A percentile compares a stretch with the other conserved stretches of the same genome.
phyloP scores from a whole-genome alignment of 1,140 invertebrate species.

The Drosophila orena region DNA sequence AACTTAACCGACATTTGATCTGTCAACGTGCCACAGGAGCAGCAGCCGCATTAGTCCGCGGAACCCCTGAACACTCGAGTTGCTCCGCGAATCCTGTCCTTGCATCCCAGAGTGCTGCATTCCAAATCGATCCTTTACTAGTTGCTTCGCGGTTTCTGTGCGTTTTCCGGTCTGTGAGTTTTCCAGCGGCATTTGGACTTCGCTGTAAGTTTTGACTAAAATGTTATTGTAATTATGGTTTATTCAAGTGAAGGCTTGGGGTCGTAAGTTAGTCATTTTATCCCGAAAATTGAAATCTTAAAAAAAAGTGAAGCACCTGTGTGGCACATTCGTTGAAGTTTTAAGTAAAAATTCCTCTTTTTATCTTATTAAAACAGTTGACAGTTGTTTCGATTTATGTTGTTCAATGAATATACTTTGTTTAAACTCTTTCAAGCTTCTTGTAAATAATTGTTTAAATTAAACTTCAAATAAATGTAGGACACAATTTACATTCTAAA shows the following conservation, averaged over 20 bases:
- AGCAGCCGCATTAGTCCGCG: conserved; percentile 7
- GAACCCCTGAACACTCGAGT: neutral
- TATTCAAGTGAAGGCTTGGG: neutral
- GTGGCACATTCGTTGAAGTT: too few species aligned
- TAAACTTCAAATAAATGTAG: too few species aligned
- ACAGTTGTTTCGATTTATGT: too few species aligned
- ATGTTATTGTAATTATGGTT: neutral
- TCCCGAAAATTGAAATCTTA: neutral
- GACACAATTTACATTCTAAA: neutral
- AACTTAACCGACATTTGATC: conserved; percentile 84
- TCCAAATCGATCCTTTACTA: neutral
- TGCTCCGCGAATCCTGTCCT: conserved; percentile 12
- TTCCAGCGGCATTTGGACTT: conserved; percentile 12
- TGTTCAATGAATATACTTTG: too few species aligned
- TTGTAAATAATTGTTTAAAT: too few species aligned
- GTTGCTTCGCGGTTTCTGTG: conserved; percentile 9
- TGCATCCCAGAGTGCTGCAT: neutral
- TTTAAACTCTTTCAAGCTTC: too few species aligned
- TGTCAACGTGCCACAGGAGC: conserved; percentile 67
- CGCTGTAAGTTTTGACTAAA: conserved; percentile 26
- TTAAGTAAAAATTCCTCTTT: too few species aligned
- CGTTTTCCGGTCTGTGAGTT: conserved; percentile 5
- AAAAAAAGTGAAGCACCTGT: too few species aligned
- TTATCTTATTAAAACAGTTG: too few species aligned
- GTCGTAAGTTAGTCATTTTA: neutral